These are phyloP conservation scores for Myioborus miniatus DNA, from an alignment of 2,797 vertebrate genomes.

Conservation along the genomic window DNA sequence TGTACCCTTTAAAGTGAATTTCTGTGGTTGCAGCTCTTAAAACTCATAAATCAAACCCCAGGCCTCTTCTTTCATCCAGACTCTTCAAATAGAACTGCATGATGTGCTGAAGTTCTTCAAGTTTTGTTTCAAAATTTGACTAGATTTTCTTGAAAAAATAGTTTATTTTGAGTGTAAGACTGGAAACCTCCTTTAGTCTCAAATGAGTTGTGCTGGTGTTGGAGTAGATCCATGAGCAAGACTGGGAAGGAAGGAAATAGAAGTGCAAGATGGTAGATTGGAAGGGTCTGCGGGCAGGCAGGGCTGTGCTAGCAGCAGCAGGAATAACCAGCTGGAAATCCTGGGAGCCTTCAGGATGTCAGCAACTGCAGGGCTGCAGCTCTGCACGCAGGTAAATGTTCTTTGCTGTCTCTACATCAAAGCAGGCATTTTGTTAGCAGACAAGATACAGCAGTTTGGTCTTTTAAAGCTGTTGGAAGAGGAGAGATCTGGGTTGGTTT, in stretches of 20 bases:
- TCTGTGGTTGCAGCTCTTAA: neutral
- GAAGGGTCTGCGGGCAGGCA: neutral
- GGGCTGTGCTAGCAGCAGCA: neutral
- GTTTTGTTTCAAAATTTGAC: neutral
- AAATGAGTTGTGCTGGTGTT: neutral
- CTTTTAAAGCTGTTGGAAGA: neutral
- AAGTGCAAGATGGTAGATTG: neutral
- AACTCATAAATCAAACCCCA: neutral
- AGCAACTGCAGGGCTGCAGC: neutral
- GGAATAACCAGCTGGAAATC: neutral
- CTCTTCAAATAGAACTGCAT: neutral
- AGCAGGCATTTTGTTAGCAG: slow-evolving; percentile 14
- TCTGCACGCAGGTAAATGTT: rapidly evolving
- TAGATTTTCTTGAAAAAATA: neutral
- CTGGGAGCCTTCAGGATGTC: neutral
- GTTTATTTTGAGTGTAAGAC: neutral
- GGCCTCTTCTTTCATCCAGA: neutral
- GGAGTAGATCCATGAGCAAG: neutral
- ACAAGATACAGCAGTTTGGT: neutral
- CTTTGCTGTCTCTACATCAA: neutral
- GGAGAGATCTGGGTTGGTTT: neutral
- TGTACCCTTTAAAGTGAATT: neutral
- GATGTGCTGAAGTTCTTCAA: neutral
- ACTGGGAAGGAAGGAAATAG: neutral
- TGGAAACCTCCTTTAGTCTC: neutral